Evolutionary conservation across 2,113 vertebrate genomes (phyloP).

Genomic region (Struthio camelus): DNA sequence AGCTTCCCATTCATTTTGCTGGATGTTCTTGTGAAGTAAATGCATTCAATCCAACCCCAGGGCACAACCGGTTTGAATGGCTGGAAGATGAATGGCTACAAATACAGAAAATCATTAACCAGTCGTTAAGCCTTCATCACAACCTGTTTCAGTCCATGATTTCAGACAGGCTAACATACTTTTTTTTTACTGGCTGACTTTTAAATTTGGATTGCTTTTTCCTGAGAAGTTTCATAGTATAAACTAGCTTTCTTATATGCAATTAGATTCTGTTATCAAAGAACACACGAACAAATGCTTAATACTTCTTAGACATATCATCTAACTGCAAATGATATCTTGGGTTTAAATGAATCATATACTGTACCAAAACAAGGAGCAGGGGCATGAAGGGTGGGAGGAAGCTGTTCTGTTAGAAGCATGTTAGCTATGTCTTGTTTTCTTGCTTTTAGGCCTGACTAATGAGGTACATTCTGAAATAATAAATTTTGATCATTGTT

Average conservation of each 20-base stretch:
- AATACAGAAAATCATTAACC: neutral
- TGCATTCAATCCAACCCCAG: neutral
- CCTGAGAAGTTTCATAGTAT: neutral
- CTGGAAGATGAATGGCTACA: neutral
- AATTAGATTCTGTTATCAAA: neutral
- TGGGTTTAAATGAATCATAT: constrained; percentile 28
- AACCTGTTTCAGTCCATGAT: neutral
- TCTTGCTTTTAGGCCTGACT: neutral
- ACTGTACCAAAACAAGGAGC: neutral
- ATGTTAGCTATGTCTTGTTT: neutral
- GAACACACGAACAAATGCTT: neutral
- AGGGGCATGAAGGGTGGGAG: constrained; percentile 8
- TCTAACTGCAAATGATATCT: constrained; percentile 29
- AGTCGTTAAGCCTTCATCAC: neutral
- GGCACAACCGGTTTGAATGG: neutral
- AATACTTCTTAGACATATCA: constrained; percentile 19
- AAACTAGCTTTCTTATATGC: neutral
- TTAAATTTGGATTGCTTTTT: neutral
- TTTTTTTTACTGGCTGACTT: neutral
- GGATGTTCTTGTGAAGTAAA: neutral
- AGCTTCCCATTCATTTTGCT: neutral
- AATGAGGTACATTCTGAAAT: neutral
- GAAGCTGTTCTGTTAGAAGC: neutral
- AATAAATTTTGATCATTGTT: neutral
- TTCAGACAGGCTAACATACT: neutral